Evolutionary conservation across 2,113 vertebrate genomes (phyloP).

Genomic region (Sebastes fasciatus): DNA sequence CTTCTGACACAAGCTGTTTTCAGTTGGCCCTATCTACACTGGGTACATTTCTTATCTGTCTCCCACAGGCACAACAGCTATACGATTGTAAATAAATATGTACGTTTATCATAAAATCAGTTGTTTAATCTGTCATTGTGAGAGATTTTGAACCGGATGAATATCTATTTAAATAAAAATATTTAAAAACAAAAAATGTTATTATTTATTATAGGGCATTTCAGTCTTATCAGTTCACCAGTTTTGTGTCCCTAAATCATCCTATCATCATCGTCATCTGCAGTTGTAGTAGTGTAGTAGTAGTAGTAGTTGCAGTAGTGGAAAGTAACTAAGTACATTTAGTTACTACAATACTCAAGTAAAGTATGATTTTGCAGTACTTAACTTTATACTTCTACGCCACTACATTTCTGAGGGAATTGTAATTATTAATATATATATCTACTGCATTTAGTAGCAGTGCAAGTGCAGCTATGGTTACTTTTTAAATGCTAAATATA

Average conservation of each 20-base stretch:
- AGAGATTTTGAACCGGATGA: not conserved
- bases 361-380: not conserved
- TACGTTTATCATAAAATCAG: not conserved
- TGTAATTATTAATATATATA: not conserved
- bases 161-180: not conserved
- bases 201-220: not conserved
- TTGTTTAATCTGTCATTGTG: not conserved
- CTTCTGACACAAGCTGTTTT: constrained; percentile 59
- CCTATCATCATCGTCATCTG: not conserved
- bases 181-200: not conserved
- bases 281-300: not conserved
- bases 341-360: not conserved
- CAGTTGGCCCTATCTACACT: constrained; percentile 44
- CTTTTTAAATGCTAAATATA: not conserved
- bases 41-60: constrained; percentile 64
- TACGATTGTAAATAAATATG: not conserved
- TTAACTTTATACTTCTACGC: not conserved
- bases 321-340: not conserved
- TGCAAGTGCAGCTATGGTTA: not conserved
- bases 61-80: constrained; percentile 35
- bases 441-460: not conserved
- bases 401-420: not conserved
- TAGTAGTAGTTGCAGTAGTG: not conserved
- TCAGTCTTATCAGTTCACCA: not conserved
- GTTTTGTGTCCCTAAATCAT: not conserved